Evolutionary conservation across 2,113 vertebrate genomes (phyloP).

Genomic region (Melanotaenia duboulayi): DNA sequence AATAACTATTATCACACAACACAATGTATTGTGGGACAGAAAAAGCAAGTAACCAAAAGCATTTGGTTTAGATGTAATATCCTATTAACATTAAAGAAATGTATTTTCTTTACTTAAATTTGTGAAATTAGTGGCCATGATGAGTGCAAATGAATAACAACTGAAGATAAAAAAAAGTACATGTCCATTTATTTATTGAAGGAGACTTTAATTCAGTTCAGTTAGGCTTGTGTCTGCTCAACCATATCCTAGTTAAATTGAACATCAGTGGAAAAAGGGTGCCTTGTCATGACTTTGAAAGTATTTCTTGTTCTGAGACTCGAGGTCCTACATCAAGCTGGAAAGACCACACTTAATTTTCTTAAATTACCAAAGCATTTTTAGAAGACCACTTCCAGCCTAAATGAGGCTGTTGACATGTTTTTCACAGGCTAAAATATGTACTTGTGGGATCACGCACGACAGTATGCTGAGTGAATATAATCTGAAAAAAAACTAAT

Average conservation of each 20-base stretch:
- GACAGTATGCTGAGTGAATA: not conserved
- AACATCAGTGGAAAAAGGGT: conserved; percentile 13
- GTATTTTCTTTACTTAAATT: not conserved
- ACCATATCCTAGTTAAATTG: not conserved
- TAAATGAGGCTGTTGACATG: conserved; percentile 6
- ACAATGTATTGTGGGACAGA: no score
- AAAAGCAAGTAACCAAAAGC: no score
- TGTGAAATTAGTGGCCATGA: no score
- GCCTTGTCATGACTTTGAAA: conserved; percentile 33
- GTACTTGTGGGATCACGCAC: not conserved
- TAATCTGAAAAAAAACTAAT: conserved; percentile 16
- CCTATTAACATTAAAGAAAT: not conserved
- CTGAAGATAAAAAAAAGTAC: no score
- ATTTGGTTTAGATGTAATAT: no score
- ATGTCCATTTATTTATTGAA: not conserved
- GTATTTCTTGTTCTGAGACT: conserved; percentile 9
- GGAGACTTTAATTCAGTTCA: not conserved
- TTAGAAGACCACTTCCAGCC: conserved; percentile 11
- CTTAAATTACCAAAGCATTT: conserved; percentile 34
- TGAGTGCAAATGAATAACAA: no score
- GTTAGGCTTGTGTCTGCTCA: not conserved
- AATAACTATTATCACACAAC: no score
- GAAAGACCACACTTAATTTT: conserved; percentile 7
- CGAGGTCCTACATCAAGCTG: conserved; percentile 14
- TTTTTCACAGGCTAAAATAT: not conserved